Conservation (phyloP, 2,113 vertebrate species). For the Dipodomys stephensi region DNA sequence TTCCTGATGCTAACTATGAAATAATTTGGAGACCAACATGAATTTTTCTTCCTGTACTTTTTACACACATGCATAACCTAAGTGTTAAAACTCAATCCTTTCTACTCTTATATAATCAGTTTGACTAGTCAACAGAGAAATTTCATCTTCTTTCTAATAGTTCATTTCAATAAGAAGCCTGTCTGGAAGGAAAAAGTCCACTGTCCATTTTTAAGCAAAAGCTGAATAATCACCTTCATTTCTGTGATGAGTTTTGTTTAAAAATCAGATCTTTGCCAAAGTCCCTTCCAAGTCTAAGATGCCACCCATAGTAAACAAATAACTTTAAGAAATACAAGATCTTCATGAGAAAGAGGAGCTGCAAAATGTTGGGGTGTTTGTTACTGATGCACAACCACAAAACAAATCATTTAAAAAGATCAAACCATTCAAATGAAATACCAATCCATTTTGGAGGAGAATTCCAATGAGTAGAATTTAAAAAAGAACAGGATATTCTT, state of each 20-base stretch:
- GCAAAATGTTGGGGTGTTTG: not conserved
- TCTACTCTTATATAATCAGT: not conserved
- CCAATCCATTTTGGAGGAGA: not conserved
- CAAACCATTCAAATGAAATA: conserved; percentile 6
- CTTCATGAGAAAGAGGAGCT: not conserved
- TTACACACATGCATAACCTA: not conserved
- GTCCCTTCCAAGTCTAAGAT: not conserved
- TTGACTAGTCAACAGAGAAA: not conserved
- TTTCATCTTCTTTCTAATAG: not conserved
- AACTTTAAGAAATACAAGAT: not conserved
- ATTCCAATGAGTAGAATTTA: not conserved
- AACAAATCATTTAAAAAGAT: conserved; percentile 16
- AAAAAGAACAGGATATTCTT: no score
- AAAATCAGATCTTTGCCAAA: not conserved
- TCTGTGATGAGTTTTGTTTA: not conserved
- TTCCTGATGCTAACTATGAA: conserved; percentile 10
- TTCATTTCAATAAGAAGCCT: not conserved
- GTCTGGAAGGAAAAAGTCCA: no score
- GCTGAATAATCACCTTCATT: not conserved
- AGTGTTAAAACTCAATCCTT: conserved; percentile 1
- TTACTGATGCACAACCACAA: not conserved
- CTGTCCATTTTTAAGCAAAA: not conserved
- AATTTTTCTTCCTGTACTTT: not conserved
- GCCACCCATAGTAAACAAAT: not conserved
- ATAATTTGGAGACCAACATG: not conserved